Conservation (phyloP, 2,797 vertebrate genomes). For the Coregonus ussuriensis region DNA sequence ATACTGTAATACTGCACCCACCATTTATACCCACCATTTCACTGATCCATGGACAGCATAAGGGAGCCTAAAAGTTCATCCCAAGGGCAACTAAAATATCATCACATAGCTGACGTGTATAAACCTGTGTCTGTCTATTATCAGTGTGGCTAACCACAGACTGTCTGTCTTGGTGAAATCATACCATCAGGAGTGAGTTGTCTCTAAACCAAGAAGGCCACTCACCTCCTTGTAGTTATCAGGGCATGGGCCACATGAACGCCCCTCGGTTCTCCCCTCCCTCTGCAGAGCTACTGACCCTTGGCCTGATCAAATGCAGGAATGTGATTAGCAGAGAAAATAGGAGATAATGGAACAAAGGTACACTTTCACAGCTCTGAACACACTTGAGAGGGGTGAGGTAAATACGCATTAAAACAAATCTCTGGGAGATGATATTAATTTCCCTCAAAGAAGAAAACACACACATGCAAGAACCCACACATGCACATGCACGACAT, state of each 20-base stretch:
- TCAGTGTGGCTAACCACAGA: neutral
- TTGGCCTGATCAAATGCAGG: slow-evolving; percentile 10
- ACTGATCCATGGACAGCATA: neutral
- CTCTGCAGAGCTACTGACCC: slow-evolving; percentile 17
- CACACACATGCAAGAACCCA: slow-evolving; percentile 12
- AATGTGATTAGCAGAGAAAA: slow-evolving; percentile 15
- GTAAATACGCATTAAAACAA: too few species aligned
- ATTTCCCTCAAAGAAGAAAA: slow-evolving; percentile 3
- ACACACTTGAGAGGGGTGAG: too few species aligned
- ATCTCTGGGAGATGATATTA: neutral
- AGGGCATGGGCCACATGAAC: slow-evolving; percentile 43
- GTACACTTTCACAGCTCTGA: slow-evolving; percentile 14
- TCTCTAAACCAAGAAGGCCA: neutral
- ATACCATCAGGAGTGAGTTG: too few species aligned
- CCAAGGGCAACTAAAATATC: too few species aligned
- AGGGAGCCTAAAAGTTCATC: neutral
- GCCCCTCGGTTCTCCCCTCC: neutral
- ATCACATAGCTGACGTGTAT: neutral
- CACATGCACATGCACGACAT: neutral
- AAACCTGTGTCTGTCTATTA: neutral
- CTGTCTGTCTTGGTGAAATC: too few species aligned
- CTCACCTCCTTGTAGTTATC: neutral
- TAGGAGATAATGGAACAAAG: slow-evolving; percentile 2
- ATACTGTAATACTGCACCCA: neutral
- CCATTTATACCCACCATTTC: neutral